These are phyloP conservation scores for Penaeus japonicus DNA, from an alignment of 1,140 invertebrate species.

Conservation along the genomic window DNA sequence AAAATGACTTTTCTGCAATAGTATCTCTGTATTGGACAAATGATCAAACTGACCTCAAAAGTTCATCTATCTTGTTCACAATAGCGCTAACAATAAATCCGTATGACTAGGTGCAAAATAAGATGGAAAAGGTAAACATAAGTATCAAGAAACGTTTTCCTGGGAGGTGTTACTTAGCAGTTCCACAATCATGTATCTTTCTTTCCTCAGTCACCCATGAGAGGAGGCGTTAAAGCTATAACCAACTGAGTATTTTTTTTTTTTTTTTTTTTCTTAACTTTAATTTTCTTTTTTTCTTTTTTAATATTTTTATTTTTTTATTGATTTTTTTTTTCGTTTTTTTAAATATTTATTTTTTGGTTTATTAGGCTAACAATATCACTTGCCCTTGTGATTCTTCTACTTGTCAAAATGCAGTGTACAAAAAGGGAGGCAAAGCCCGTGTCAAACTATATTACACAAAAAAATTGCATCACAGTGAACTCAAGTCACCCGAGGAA, in stretches of 20 bases:
- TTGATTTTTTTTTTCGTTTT: too few species aligned
- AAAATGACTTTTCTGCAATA: too few species aligned
- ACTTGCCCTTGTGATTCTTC: constrained; percentile 1
- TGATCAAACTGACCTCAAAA: too few species aligned
- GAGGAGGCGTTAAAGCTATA: constrained; percentile 27
- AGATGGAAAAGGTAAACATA: not conserved
- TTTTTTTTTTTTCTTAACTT: too few species aligned
- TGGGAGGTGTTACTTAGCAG: not conserved
- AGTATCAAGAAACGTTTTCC: not conserved
- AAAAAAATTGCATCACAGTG: not conserved
- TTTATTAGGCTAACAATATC: not conserved
- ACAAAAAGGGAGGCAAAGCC: not conserved
- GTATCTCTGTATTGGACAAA: too few species aligned
- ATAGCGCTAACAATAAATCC: not conserved
- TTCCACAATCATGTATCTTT: constrained; percentile 25
- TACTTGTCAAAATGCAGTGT: not conserved
- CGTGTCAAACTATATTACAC: not conserved
- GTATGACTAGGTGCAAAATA: constrained; percentile 21
- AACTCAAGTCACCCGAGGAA: not conserved
- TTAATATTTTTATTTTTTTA: too few species aligned
- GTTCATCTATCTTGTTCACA: too few species aligned
- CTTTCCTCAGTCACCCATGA: constrained; percentile 7
- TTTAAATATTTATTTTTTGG: too few species aligned
- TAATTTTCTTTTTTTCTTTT: too few species aligned
- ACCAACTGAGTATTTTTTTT: constrained; percentile 27